Conservation (phyloP, 1,140 invertebrate genomes). For the Aphis craccivora region DNA sequence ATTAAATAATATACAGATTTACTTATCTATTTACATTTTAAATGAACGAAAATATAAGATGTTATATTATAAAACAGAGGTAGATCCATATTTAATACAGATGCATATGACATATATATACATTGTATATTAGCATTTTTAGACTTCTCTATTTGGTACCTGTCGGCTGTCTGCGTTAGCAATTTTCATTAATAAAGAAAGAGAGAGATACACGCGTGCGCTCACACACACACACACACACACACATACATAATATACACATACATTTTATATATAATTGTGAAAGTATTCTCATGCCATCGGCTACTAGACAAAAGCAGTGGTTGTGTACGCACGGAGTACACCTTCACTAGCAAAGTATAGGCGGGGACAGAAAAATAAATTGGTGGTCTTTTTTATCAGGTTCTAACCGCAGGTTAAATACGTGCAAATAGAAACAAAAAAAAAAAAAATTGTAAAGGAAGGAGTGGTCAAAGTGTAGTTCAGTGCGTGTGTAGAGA, state of each 20-base stretch:
- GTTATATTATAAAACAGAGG: too few species aligned
- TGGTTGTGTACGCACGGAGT: not conserved
- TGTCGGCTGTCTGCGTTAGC: not conserved
- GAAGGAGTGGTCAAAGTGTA: slow-evolving; percentile 33
- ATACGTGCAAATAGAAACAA: slow-evolving; percentile 29
- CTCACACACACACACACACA: not conserved
- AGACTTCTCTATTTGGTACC: not conserved
- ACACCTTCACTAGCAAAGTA: not conserved
- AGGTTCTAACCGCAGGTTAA: slow-evolving; percentile 44
- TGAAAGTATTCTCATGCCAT: slow-evolving; percentile 42
- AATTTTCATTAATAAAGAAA: slow-evolving; percentile 36
- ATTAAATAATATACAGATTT: too few species aligned
- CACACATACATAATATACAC: too few species aligned
- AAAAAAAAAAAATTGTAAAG: slow-evolving; percentile 21
- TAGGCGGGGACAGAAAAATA: not conserved
- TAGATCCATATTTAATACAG: too few species aligned
- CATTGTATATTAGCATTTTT: not conserved
- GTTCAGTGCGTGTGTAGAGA: not conserved
- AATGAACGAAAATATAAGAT: too few species aligned
- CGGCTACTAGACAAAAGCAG: slow-evolving; percentile 41
- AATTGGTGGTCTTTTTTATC: slow-evolving; percentile 43
- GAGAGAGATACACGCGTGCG: not conserved
- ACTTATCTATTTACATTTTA: too few species aligned
- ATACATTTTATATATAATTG: slow-evolving; percentile 5
- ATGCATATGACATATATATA: too few species aligned